Conservation (phyloP, 1,140 invertebrate genomes). For the Lepidotrigona ventralis region DNA sequence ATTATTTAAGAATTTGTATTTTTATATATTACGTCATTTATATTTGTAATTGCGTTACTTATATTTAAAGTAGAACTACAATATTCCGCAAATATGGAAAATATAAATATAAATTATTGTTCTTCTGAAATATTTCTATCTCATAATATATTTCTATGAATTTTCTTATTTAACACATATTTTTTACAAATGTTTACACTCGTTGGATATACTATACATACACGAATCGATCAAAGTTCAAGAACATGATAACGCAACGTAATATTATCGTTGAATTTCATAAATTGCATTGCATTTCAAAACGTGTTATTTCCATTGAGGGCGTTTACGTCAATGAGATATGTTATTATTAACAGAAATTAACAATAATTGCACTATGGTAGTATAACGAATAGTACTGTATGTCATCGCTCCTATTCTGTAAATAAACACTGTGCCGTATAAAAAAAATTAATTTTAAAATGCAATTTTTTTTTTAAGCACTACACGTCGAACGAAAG, state of each 20-base stretch:
- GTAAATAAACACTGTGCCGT: constrained; percentile 72
- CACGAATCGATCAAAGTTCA: not conserved
- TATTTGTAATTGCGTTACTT: not conserved
- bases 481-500: not conserved
- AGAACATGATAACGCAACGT: not conserved
- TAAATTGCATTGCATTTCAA: not conserved
- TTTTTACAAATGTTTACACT: not conserved
- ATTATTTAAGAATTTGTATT: not conserved
- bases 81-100: not conserved
- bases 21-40: not conserved
- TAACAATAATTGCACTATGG: constrained; percentile 72
- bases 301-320: constrained; percentile 44
- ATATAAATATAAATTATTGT: not conserved
- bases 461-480: not conserved
- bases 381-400: constrained; percentile 72
- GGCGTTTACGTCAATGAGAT: constrained; percentile 55
- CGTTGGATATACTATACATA: not conserved
- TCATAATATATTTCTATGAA: not conserved
- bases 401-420: constrained; percentile 77
- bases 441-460: constrained; percentile 50
- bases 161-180: no score
- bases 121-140: not conserved
- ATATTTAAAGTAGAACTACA: not conserved
- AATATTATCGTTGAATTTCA: not conserved
- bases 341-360: constrained; percentile 70